Evolutionary conservation across 2,113 vertebrate genomes (phyloP).

Genomic region (crab-eating macaque (Macaca fascicularis)): DNA sequence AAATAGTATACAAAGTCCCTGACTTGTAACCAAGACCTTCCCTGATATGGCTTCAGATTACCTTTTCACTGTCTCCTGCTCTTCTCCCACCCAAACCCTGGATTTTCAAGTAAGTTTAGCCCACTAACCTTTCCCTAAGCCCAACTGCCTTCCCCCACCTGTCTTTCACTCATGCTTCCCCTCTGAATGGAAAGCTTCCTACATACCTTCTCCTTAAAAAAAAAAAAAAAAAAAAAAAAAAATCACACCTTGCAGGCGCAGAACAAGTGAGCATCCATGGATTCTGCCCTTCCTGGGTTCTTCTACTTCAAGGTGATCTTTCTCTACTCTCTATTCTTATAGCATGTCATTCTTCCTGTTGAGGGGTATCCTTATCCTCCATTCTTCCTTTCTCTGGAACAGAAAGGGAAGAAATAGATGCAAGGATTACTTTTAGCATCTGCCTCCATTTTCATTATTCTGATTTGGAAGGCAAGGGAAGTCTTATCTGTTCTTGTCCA

Average conservation of each 20-base stretch:
- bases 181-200: neutral
- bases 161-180: neutral
- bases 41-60: neutral
- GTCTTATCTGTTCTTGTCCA: neutral
- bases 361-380: neutral
- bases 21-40: neutral
- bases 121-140: neutral
- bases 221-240: neutral
- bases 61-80: neutral
- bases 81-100: neutral
- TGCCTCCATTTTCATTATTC: neutral
- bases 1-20: neutral
- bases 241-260: neutral
- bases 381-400: neutral
- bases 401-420: neutral
- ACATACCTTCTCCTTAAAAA: neutral
- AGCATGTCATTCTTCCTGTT: neutral
- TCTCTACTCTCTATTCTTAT: neutral
- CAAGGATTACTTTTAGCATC: neutral
- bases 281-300: neutral
- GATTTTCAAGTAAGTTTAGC: neutral
- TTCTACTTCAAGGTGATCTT: neutral
- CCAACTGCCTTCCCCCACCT: neutral
- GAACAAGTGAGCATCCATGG: neutral
- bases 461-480: neutral